phyloP scores from a whole-genome alignment of 1,140 invertebrate species.

The Ericerus pela region DNA sequence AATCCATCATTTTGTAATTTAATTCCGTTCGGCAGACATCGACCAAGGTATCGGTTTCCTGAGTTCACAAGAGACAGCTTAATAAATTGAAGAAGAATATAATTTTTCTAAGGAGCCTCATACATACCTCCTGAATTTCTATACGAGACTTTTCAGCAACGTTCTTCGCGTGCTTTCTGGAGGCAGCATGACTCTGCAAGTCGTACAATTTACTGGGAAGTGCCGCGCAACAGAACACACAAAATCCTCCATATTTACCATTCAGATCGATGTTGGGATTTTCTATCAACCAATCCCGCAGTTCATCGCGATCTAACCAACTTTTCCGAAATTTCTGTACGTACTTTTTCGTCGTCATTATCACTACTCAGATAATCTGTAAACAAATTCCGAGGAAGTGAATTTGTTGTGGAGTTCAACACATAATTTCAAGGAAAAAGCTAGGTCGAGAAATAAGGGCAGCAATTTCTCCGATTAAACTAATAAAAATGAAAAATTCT shows the following conservation, averaged over 20 bases:
- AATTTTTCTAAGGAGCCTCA: not conserved
- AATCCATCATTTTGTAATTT: not conserved
- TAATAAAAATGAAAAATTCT: too few species aligned
- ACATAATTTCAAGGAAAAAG: too few species aligned
- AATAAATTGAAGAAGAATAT: not conserved
- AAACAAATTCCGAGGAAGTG: too few species aligned
- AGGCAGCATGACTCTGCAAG: not conserved
- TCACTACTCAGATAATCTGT: too few species aligned
- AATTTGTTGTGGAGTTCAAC: too few species aligned
- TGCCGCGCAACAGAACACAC: not conserved
- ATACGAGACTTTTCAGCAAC: not conserved
- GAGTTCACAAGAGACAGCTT: not conserved
- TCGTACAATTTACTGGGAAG: slow-evolving; percentile 2
- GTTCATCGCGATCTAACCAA: slow-evolving; percentile 7
- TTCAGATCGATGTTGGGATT: not conserved
- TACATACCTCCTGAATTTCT: not conserved
- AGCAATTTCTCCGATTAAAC: too few species aligned
- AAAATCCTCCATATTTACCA: not conserved
- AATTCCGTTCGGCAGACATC: not conserved
- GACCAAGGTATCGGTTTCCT: not conserved
- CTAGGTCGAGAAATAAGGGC: too few species aligned
- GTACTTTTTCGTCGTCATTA: not conserved
- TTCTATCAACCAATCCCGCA: not conserved
- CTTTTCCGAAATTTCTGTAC: slow-evolving; percentile 4
- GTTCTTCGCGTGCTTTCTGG: not conserved